Evolutionary conservation across 2,113 vertebrate genomes (phyloP).

Genomic region (Thymallus thymallus): DNA sequence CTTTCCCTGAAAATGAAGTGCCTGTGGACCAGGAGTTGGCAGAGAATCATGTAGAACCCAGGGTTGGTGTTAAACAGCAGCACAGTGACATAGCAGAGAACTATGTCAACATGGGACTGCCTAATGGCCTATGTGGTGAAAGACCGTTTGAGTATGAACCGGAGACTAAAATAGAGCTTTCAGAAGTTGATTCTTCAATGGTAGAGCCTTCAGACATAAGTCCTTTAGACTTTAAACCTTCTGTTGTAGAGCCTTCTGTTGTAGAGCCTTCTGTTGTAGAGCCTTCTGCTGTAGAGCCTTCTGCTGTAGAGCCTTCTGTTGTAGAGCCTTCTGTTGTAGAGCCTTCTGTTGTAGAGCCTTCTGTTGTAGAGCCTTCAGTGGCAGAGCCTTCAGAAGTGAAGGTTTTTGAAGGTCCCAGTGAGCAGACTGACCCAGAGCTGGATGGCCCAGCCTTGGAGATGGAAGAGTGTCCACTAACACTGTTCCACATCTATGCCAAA

Average conservation of each 20-base stretch:
- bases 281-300: no score
- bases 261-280: no score
- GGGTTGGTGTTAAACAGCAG: neutral
- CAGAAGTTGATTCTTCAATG: conserved; percentile 4
- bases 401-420: no score
- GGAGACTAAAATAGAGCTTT: neutral
- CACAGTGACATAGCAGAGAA: conserved; percentile 9
- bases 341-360: no score
- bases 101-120: neutral
- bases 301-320: no score
- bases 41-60: neutral
- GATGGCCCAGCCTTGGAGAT: conserved; percentile 49
- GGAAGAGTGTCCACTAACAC: conserved; percentile 48
- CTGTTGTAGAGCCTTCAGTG: no score
- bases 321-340: no score
- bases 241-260: no score
- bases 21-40: conserved; percentile 26
- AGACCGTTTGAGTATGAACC: conserved; percentile 13
- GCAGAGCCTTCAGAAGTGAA: no score
- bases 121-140: neutral
- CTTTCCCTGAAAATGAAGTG: conserved; percentile 75
- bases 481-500: conserved; percentile 70
- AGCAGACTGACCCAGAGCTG: conserved; percentile 45
- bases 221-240: no score
- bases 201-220: neutral